These are phyloP conservation scores for Mystacides longicornis DNA, from an alignment of 2,888 invertebrate species.

Conservation along the genomic window DNA sequence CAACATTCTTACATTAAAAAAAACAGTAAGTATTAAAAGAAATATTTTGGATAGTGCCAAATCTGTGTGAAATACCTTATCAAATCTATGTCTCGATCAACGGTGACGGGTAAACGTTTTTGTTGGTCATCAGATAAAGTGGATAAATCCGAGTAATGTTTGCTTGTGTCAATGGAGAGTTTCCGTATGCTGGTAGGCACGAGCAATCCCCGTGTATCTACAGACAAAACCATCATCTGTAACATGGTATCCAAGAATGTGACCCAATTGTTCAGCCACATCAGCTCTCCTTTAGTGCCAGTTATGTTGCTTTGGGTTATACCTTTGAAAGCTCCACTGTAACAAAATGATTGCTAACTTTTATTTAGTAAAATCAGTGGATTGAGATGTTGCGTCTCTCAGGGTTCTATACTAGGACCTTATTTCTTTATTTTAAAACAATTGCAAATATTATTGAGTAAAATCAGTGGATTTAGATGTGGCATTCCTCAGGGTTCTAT, in stretches of 20 bases:
- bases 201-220: slow-evolving; percentile 60
- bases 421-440: too few relatives aligned
- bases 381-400: too few relatives aligned
- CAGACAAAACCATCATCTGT: slow-evolving; percentile 68
- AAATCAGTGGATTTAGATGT: too few relatives aligned
- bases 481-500: too few relatives aligned
- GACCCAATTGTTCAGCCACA: slow-evolving; percentile 81
- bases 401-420: too few relatives aligned
- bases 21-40: too few relatives aligned
- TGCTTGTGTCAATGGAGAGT: slow-evolving; percentile 58
- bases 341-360: too few relatives aligned
- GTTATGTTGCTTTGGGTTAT: slow-evolving; percentile 47
- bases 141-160: slow-evolving; percentile 48
- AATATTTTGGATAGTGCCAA: too few relatives aligned
- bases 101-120: slow-evolving; percentile 41
- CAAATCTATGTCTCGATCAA: slow-evolving; percentile 45
- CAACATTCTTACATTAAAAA: not conserved
- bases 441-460: too few relatives aligned
- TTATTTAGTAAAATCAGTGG: too few relatives aligned
- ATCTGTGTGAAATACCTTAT: too few relatives aligned
- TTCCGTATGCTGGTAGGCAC: slow-evolving; percentile 70
- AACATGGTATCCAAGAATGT: slow-evolving; percentile 85
- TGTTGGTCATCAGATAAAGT: slow-evolving; percentile 42
- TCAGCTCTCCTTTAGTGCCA: slow-evolving; percentile 45
- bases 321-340: slow-evolving; percentile 53